Evolutionary conservation across 2,888 invertebrate genomes (phyloP), one percentile per base, ranked within the genome.

Genomic region (Aethes cnicana): DNA sequence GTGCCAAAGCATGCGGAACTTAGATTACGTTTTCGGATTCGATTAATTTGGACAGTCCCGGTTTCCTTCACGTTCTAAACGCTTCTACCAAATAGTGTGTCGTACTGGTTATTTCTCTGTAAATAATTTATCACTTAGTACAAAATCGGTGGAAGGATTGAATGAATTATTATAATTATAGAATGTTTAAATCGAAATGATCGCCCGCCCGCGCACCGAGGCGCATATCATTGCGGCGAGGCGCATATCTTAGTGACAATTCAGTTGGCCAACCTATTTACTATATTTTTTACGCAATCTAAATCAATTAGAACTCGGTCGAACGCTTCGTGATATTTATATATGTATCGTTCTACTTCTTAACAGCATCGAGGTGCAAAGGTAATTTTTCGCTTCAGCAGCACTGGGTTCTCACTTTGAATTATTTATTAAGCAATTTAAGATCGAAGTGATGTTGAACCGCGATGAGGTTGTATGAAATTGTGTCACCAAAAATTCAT

Each of bases 51-150:
- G 46, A 20, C 36, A 55, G 35, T 42, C 41, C 39, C 5, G 25
- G 25, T 52, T 54, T 47, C 30, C 41, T 26, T 42, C 28, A 46
- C 39, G 39, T 62, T 66, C 58, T 72, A 75, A 81, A 74, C 78
- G 84, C 83, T 84, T 85, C 83, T 82, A 85, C 87, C 86, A 87
- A 87, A 86, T 84, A 84, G 77, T 58, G 59, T 62, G 66, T 64
- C 64, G 67, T 66, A 72, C 67, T 76, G 55, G 60, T 75, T 74
- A 66, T 69, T 77, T 77, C 70, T 68, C 58, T 86, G 84, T 87
- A 84, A 79, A 85, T 85, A 86, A 73, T 64, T 68, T 68, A 85
- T 84, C 70, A 73, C 80, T 85, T 87, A 86, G 87, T 87, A 84
- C 85, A 88, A 87, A 68, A 74, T 78, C 75, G 84, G 84, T 86